A percentile compares a stretch with the other conserved stretches of the same genome.
Conservation (phyloP, 1,140 invertebrate species). For the Dryas iulia region DNA sequence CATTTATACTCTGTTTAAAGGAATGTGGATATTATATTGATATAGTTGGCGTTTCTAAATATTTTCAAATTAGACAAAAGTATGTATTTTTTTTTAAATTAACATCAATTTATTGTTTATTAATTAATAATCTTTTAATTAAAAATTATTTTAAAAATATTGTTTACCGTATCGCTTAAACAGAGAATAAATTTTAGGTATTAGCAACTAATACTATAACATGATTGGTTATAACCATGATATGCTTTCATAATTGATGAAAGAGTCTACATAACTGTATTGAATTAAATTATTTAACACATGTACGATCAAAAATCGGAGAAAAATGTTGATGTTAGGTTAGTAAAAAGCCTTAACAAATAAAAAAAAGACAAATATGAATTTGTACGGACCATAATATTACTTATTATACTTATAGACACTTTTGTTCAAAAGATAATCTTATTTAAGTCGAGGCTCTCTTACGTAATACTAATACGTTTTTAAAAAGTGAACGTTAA, state of each 20-base stretch:
- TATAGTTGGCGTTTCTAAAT: neutral
- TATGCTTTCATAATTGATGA: slow-evolving; percentile 46
- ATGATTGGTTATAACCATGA: slow-evolving; percentile 53
- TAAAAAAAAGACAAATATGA: neutral
- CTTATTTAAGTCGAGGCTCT: neutral
- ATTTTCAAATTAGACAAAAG: neutral
- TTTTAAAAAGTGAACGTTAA: neutral
- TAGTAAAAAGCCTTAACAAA: neutral
- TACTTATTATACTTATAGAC: neutral
- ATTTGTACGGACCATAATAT: neutral
- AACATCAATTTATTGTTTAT: too few species aligned
- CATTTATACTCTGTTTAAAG: slow-evolving; percentile 32
- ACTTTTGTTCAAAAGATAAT: neutral
- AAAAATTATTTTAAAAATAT: neutral
- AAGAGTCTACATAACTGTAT: slow-evolving; percentile 10
- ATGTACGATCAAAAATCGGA: neutral
- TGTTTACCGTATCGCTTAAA: slow-evolving; percentile 29
- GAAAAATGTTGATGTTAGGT: neutral
- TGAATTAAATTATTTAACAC: neutral
- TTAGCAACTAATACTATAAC: slow-evolving; percentile 55
- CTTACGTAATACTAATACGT: neutral
- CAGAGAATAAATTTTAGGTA: slow-evolving; percentile 40
- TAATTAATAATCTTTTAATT: too few species aligned
- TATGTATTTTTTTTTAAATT: too few species aligned
- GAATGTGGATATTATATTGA: neutral